Base-by-base conservation (phyloP, 2,797 vertebrate species). In the Acanthurus leucopareius region DNA sequence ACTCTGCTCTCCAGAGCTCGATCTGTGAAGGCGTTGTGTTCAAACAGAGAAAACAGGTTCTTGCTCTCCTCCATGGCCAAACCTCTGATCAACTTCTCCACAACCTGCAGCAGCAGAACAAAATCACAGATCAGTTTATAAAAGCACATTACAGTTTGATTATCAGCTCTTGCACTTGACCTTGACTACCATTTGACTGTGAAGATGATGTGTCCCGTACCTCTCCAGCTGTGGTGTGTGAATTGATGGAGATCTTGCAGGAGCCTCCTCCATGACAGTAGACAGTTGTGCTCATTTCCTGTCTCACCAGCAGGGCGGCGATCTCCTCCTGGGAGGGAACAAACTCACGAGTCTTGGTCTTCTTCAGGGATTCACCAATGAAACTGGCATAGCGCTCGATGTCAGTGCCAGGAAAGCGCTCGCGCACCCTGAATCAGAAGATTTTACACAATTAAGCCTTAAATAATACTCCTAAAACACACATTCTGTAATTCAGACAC, bases 161-260 rank as follows among this genome's bases (percentile, higher is more conserved):
- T 32, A 52, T 25, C 19, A 5, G 4, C 5, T n/a, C 15, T 10
- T 20, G 45, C 11, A 20, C 0, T 14, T 45, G 5, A 40, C 28
- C 28, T 32, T 32, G 28, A 32, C 28, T 32, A 32, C 28, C 4
- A 40, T 49, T 19, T 47, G 22, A 51, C 51, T 13, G 0, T 45
- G 15, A 58, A 0, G 49, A 49, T 25, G 52, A 51, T 19, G 22
- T 44, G 0, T 61, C 32, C 16, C 13, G 14, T 48, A 98, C 97
- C 97, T 98, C 97, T 89, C 97, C 97, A 51, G 97, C 97, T 0
- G 97, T 98, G 61, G 97, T 98, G 93, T 98, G 97, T 6, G 97
- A 98, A 87, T 97, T 97, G 90, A 98, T 98, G 89, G 97, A 97
- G 94, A 98, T 98, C 93, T 97, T 97, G 92, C 97, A 98, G 88